These are phyloP conservation scores for Zosterops japonicus DNA, from an alignment of 2,113 vertebrate genomes.

Conservation along the genomic window DNA sequence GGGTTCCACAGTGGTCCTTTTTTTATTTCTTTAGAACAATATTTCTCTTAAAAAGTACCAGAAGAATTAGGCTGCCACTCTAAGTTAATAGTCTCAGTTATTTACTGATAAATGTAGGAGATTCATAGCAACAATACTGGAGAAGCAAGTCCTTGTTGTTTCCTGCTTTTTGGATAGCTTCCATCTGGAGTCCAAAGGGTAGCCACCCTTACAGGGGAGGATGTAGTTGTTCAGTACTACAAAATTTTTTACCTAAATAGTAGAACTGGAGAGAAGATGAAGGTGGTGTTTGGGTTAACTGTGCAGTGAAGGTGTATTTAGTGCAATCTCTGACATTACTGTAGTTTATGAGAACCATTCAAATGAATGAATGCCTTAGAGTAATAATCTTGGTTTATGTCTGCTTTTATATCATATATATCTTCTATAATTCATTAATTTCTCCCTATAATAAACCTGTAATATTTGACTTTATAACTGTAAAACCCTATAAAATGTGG, in stretches of 20 bases:
- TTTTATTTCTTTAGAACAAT: not conserved
- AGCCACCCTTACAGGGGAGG: not conserved
- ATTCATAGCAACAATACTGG: not conserved
- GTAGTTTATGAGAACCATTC: not conserved
- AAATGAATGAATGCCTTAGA: not conserved
- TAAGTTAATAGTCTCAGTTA: not conserved
- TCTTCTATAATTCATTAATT: not conserved
- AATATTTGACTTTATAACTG: not conserved
- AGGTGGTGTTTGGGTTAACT: not conserved
- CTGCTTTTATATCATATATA: not conserved
- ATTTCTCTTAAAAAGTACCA: not conserved
- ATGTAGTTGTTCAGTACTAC: not conserved
- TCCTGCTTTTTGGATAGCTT: not conserved
- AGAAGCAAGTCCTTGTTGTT: not conserved
- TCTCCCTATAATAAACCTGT: not conserved
- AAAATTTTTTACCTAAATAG: not conserved
- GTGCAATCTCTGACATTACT: not conserved
- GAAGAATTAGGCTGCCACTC: not conserved
- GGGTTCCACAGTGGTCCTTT: not conserved
- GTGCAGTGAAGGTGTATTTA: not conserved
- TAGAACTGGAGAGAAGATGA: not conserved
- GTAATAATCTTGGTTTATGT: not conserved
- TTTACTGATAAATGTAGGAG: not conserved
- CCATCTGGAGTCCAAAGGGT: not conserved
- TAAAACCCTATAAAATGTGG: not conserved